Percentiles rank a stretch among this genome's conserved stretches.
These are phyloP conservation scores for Tinea semifulvella DNA, from an alignment of 2,888 invertebrate genomes.

Conservation along the genomic window DNA sequence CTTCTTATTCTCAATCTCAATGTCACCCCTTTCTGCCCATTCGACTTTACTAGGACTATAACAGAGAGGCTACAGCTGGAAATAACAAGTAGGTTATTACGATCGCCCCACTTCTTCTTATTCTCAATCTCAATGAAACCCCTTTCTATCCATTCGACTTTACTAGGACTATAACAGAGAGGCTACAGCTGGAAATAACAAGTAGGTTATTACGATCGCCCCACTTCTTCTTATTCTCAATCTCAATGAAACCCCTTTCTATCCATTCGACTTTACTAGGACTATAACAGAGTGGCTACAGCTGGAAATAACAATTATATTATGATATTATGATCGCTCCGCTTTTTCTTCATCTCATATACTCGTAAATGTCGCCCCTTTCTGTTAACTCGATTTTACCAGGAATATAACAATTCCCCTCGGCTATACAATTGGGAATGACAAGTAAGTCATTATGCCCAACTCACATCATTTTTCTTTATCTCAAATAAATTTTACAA, in stretches of 20 bases:
- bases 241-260: slow-evolving; percentile 78
- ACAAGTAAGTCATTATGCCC: slow-evolving; percentile 75
- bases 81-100: slow-evolving; percentile 78
- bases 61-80: slow-evolving; percentile 83
- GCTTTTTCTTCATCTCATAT: too few species aligned
- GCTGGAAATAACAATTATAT: slow-evolving; percentile 87
- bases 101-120: too few species aligned
- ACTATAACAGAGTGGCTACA: slow-evolving; percentile 83
- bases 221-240: too few species aligned
- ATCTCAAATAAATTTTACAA: too few species aligned
- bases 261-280: slow-evolving; percentile 88
- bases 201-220: too few species aligned
- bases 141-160: slow-evolving; percentile 81
- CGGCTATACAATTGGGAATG: slow-evolving; percentile 83
- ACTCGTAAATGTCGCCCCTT: slow-evolving; percentile 76
- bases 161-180: slow-evolving; percentile 90
- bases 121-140: slow-evolving; percentile 75
- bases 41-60: slow-evolving; percentile 91
- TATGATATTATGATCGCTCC: too few species aligned
- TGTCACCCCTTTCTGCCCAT: slow-evolving; percentile 77
- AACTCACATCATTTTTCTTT: too few species aligned
- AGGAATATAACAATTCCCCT: slow-evolving; percentile 88
- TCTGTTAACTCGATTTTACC: slow-evolving; percentile 85
- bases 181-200: slow-evolving; percentile 84
- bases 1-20: too few species aligned